Conservation (phyloP, 2,888 invertebrate species). For the Hydropsyche betteni region DNA sequence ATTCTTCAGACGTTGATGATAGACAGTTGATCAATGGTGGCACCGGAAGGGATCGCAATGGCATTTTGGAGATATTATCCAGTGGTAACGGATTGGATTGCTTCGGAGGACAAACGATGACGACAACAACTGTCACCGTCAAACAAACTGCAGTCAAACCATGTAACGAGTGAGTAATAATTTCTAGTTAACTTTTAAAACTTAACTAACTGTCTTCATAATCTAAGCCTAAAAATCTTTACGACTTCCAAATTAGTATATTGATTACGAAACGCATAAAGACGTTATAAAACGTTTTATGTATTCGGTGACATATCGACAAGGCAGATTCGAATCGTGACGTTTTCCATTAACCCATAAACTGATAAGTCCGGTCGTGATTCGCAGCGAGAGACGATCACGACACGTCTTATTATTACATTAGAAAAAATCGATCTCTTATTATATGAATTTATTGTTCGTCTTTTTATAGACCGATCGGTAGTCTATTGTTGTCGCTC, state of each 20-base stretch:
- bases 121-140: slow-evolving; percentile 63
- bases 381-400: slow-evolving; percentile 26
- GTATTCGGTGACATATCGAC: slow-evolving; percentile 15
- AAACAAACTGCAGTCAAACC: slow-evolving; percentile 63
- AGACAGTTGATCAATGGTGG: slow-evolving; percentile 44
- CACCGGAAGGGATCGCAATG: slow-evolving; percentile 55
- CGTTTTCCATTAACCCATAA: slow-evolving; percentile 36
- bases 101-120: slow-evolving; percentile 61
- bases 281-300: no score
- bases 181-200: background rate
- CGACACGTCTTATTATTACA: slow-evolving; percentile 25
- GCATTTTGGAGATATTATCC: slow-evolving; percentile 50
- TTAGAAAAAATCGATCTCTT: no score
- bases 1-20: slow-evolving; percentile 46
- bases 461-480: no score
- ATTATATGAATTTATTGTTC: no score
- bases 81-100: slow-evolving; percentile 57
- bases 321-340: slow-evolving; percentile 33
- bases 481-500: no score
- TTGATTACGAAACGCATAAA: no score
- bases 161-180: slow-evolving; percentile 67
- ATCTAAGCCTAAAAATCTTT: no score
- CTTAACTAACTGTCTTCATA: background rate
- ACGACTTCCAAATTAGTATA: no score
- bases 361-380: slow-evolving; percentile 34